Evolutionary conservation across 2,113 vertebrate genomes (phyloP), one percentile per base, ranked within the genome.

Genomic region (Hepsetus odoe): DNA sequence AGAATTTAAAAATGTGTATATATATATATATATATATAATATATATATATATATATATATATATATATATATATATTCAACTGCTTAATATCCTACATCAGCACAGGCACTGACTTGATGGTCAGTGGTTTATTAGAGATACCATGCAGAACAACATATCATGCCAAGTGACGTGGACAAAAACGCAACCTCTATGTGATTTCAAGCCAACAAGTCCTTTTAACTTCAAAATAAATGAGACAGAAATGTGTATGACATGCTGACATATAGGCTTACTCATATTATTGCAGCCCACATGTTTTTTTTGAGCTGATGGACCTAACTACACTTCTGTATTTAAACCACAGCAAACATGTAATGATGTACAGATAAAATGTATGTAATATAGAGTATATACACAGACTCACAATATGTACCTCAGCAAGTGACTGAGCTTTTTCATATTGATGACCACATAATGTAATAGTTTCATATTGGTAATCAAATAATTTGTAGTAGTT

Each of bases 181-280:
- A 44, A 76, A 67, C n/a, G 49, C 18, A 44, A 1, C 20, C 33
- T 32, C 22, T 32, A n/a, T n/a, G n/a, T n/a, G n/a, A n/a, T n/a
- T n/a, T n/a, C n/a, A n/a, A n/a, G n/a, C n/a, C n/a, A n/a, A n/a
- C n/a, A n/a, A 30, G 14, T 18, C 62, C n/a, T 20, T 53, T 51
- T 69, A 53, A 28, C 56, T 38, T 22, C 42, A 16, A 11, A 24
- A 42, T 46, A 51, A 62, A 78, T 62, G 35, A 62, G 14, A 61
- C 18, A 51, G 44, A 49, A 49, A 35, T 70, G 44, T 49, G 14
- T 49, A 38, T 28, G 16, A 70, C 30, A 62, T 62, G 20, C 5
- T 22, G 11, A 11, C 61, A 65, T 65, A 65, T 38, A 38, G 35
- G 5, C 22, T 55, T 20, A 64, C 33, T 12, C 18, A 72, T 20